Base-by-base conservation (phyloP, 37 sponge, comb jelly and placozoan genomes). In the Oopsacas minuta region DNA sequence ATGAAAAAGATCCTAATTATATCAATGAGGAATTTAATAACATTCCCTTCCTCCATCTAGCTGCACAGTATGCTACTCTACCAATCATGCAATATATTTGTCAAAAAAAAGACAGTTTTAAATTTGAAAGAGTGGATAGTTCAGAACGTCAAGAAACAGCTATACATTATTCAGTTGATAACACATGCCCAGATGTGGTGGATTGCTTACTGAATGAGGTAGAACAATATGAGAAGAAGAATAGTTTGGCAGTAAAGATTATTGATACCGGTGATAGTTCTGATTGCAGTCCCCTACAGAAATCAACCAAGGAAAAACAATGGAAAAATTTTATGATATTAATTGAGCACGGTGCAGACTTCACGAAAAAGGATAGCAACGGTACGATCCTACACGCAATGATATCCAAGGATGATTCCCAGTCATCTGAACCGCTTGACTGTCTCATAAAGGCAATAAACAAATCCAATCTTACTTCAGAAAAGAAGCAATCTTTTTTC, bases 301-400 rank as follows among this genome's bases (percentile, higher is more conserved):
- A 25, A 61, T 61, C 28, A 10, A 61, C 75, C 20, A 61, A 25
- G 32, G 75, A 20, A 3, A n/a, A 61, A 61, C 22, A 61, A 61
- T 61, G 75, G 75, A 34, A 61, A 10, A 61, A 61, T n/a, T 61
- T 61, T 12, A 61, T 61, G 28, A 61, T 10, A n/a, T 34, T 61
- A 61, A 61, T 61, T 3, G 28, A 61, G 28, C 30, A 61, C 75
- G 75, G 75, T 3, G 75, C 75, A 61, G 75, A 61, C 75, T 61
- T 61, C 30, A n/a, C 75, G 1, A 10, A 61, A 34, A 61, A 61
- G 28, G 75, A 61, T n/a, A n/a, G 75, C 20, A 61, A 61, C 28
- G 75, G 75, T 61, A 61, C 75, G 5, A 61, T 61, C 22, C 75
- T 61, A 25, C 75, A 61, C 30, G 20, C 30, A 3, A 61, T 61